Evolutionary conservation across 2,797 vertebrate species (phyloP).

Genomic region (Enteromius paludinosus): DNA sequence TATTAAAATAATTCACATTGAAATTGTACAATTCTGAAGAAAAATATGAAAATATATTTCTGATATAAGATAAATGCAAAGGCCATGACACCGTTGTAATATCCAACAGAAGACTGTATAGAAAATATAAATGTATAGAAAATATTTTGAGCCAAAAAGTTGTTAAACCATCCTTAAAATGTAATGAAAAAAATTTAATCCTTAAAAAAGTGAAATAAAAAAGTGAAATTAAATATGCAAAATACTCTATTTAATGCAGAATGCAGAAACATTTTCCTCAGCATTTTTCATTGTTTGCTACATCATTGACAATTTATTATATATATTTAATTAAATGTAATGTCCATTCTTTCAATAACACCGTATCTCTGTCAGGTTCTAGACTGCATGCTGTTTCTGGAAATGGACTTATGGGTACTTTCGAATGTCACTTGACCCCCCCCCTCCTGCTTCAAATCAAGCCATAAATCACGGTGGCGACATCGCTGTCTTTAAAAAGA

Average conservation of each 20-base stretch:
- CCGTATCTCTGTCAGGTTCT: constrained; percentile 30
- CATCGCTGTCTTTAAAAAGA: constrained; percentile 49
- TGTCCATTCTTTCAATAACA: constrained; percentile 3
- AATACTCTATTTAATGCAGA: not conserved
- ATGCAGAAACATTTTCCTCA: not conserved
- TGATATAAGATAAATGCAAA: not conserved
- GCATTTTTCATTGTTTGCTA: not conserved
- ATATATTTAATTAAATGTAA: not conserved
- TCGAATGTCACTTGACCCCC: constrained; percentile 41
- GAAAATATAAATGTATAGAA: too few relatives aligned
- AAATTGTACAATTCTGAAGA: too few relatives aligned
- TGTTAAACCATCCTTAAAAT: not conserved
- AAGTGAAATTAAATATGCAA: not conserved
- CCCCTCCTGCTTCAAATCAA: constrained; percentile 18
- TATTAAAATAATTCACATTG: too few relatives aligned
- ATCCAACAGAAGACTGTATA: too few relatives aligned
- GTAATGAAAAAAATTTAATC: not conserved
- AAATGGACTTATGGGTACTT: constrained; percentile 44
- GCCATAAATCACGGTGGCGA: constrained; percentile 59
- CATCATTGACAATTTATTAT: not conserved
- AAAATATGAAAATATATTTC: not conserved
- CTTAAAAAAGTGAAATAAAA: not conserved
- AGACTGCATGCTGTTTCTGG: constrained; percentile 43
- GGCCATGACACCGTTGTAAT: not conserved
- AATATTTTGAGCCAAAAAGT: not conserved